phyloP scores from a whole-genome alignment of 2,888 invertebrate species.

The Diarsia rubi region DNA sequence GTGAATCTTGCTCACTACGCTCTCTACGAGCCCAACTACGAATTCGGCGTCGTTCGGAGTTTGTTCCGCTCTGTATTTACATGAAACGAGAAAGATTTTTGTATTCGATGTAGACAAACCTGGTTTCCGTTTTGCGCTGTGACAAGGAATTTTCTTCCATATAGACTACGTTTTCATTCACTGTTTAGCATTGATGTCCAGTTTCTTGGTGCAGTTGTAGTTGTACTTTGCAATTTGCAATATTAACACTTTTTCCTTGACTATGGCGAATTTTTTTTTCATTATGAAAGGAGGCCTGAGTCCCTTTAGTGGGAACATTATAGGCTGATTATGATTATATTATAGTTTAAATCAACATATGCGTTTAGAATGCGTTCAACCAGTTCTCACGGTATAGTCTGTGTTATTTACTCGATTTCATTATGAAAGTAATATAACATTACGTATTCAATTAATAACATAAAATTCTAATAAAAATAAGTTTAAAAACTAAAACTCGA shows the following conservation, averaged over 20 bases:
- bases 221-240: constrained; percentile 31
- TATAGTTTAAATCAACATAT: no score
- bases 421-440: no score
- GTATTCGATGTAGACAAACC: constrained; percentile 79
- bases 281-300: no score
- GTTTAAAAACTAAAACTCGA: no score
- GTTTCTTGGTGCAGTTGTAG: constrained; percentile 38
- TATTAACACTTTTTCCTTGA: constrained; percentile 40
- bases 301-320: no score
- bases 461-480: no score
- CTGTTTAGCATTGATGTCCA: constrained; percentile 57
- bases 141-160: constrained; percentile 69
- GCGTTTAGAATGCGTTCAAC: no score
- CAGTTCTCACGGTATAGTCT: no score
- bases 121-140: constrained; percentile 72
- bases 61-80: constrained; percentile 86
- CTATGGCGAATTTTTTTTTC: no score
- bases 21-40: constrained; percentile 76
- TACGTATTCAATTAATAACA: no score
- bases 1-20: constrained; percentile 79
- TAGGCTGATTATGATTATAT: no score
- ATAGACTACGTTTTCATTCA: constrained; percentile 45
- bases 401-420: no score
- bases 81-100: constrained; percentile 82
- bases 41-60: constrained; percentile 82